Evolutionary conservation across 2,797 vertebrate genomes (phyloP).

Genomic region (Neosalanx taihuensis): DNA sequence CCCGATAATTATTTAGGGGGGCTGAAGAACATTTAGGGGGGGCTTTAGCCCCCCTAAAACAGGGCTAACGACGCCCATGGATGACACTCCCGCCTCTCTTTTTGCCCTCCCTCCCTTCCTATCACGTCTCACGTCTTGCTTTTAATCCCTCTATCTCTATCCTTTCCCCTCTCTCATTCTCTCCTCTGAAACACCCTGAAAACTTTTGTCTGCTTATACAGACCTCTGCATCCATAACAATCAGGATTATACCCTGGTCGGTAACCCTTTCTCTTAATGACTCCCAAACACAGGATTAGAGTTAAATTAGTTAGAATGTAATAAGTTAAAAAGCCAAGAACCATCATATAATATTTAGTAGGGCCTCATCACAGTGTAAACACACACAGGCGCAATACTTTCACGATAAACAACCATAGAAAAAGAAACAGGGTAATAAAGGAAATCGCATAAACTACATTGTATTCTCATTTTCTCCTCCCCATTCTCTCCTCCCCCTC

Average conservation of each 20-base stretch:
- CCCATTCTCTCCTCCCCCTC: background rate
- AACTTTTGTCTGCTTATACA: too few relatives aligned
- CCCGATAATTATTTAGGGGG: too few relatives aligned
- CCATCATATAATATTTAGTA: constrained; percentile 92
- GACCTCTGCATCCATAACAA: constrained; percentile 99
- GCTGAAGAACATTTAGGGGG: too few relatives aligned
- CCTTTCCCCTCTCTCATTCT: too few relatives aligned
- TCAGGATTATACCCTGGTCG: constrained; percentile 99
- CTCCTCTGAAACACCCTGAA: too few relatives aligned
- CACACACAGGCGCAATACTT: constrained; percentile 59
- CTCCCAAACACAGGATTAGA: constrained; percentile 83
- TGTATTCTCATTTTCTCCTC: background rate
- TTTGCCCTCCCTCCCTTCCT: too few relatives aligned
- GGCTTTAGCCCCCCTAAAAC: too few relatives aligned
- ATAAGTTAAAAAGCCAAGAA: constrained; percentile 96
- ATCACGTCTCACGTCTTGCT: too few relatives aligned
- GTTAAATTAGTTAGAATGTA: constrained; percentile 27
- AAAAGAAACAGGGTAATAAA: constrained; percentile 49
- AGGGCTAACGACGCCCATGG: too few relatives aligned
- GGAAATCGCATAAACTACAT: constrained; percentile 15
- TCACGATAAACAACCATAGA: constrained; percentile 69
- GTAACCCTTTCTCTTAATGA: constrained; percentile 98
- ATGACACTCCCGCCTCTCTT: too few relatives aligned
- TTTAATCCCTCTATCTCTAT: too few relatives aligned
- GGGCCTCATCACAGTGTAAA: constrained; percentile 78